Percentiles rank a stretch among this genome's conserved stretches.
Evolutionary conservation across 2,797 vertebrate genomes (phyloP).

Genomic region (Rhodeus uyekii): DNA sequence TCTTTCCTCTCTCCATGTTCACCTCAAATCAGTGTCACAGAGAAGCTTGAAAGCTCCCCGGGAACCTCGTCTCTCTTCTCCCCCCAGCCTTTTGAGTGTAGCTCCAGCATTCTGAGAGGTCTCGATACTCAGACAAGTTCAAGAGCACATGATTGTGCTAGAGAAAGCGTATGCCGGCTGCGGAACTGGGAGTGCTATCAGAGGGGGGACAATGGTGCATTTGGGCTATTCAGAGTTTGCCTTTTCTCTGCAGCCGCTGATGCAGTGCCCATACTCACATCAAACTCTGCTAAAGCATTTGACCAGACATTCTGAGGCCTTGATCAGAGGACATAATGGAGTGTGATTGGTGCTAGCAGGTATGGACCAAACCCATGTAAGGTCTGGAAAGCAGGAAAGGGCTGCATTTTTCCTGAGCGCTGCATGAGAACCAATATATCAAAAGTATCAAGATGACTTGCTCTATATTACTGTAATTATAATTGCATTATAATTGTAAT

Average conservation of each 20-base stretch:
- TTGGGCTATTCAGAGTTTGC: slow-evolving; percentile 70
- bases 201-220: slow-evolving; percentile 67
- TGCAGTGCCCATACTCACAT: slow-evolving; percentile 70
- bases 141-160: slow-evolving; percentile 81
- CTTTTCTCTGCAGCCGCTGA: slow-evolving; percentile 71
- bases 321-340: slow-evolving; percentile 67
- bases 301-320: slow-evolving; percentile 60
- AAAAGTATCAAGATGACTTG: slow-evolving; percentile 14
- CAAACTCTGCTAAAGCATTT: slow-evolving; percentile 72
- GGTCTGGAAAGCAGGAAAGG: slow-evolving; percentile 27
- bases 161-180: slow-evolving; percentile 67
- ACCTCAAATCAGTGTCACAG: slow-evolving; percentile 80
- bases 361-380: slow-evolving; percentile 55
- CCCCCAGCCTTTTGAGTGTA: slow-evolving; percentile 68
- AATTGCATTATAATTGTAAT: too few relatives aligned
- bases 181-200: slow-evolving; percentile 67
- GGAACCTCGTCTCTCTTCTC: slow-evolving; percentile 59
- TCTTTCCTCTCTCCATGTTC: slow-evolving; percentile 65
- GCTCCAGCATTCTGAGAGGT: slow-evolving; percentile 66
- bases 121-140: slow-evolving; percentile 68
- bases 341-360: slow-evolving; percentile 69
- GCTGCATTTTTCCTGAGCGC: background rate
- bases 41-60: slow-evolving; percentile 59
- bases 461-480: too few relatives aligned
- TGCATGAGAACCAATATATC: slow-evolving; percentile 3